Conservation (phyloP, 2,113 vertebrate genomes). For the Scalopus aquaticus region DNA sequence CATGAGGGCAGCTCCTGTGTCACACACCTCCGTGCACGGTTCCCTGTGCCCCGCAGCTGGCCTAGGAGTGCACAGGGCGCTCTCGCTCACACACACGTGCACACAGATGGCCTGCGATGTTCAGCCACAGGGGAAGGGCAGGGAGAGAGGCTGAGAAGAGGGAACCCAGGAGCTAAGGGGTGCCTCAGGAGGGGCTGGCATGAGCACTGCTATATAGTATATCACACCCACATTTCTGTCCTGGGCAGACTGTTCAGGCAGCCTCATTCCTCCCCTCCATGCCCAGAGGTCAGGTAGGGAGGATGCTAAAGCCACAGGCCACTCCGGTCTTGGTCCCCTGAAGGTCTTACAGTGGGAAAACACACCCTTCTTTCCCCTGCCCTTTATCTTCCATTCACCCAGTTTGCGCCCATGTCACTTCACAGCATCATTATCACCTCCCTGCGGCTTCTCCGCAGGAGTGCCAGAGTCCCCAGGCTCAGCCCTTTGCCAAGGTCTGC, state of each 20-base stretch:
- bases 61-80: not conserved
- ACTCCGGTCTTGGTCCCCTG: not conserved
- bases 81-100: fast-evolving
- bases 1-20: not conserved
- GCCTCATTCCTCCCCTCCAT: not conserved
- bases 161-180: not conserved
- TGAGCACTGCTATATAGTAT: no score
- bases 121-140: not conserved
- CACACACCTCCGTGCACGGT: not conserved
- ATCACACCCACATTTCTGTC: not conserved
- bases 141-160: not conserved
- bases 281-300: not conserved
- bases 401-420: not conserved
- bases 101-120: fast-evolving
- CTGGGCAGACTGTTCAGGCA: not conserved
- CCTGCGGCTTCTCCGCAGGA: not conserved
- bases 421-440: not conserved
- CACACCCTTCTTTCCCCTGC: not conserved
- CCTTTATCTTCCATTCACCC: not conserved
- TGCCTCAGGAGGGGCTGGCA: not conserved
- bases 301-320: no score
- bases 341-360: not conserved
- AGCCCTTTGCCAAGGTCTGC: no score
- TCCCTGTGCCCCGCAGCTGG: fast-evolving
- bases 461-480: not conserved